Evolutionary conservation across 2,797 vertebrate species (phyloP).

Genomic region (Sebastolobus altivelis): DNA sequence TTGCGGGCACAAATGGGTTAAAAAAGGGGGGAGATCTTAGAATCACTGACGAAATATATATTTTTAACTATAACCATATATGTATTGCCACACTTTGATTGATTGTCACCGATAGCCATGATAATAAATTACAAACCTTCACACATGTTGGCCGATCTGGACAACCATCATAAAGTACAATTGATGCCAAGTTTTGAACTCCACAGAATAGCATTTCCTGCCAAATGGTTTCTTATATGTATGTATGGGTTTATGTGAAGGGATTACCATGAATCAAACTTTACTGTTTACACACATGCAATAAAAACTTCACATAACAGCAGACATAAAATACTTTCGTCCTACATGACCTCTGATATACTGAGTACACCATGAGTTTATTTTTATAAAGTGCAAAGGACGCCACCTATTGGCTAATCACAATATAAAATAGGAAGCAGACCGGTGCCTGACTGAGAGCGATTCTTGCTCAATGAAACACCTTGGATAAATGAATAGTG

Average conservation of each 20-base stretch:
- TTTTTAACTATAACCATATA: constrained; percentile 1
- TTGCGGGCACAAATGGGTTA: not conserved
- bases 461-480: constrained; percentile 44
- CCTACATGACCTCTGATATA: not conserved
- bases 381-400: constrained; percentile 15
- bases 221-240: constrained; percentile 41
- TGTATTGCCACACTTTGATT: not conserved
- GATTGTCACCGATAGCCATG: not conserved
- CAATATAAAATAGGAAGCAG: not conserved
- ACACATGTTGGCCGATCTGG: constrained; percentile 31
- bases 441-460: not conserved
- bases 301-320: constrained; percentile 31
- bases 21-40: not conserved
- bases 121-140: constrained; percentile 46
- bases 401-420: constrained; percentile 41
- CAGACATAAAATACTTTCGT: constrained; percentile 6
- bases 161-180: constrained; percentile 23
- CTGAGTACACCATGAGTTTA: not conserved
- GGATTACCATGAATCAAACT: constrained; percentile 44
- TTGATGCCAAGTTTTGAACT: constrained; percentile 46
- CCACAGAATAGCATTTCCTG: constrained; percentile 24
- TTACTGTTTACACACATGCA: constrained; percentile 44
- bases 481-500: constrained; percentile 37
- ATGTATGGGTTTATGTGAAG: constrained; percentile 8
- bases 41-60: not conserved